These are phyloP conservation scores for Istiophorus platypterus DNA, from an alignment of 2,113 vertebrate genomes.

Conservation along the genomic window DNA sequence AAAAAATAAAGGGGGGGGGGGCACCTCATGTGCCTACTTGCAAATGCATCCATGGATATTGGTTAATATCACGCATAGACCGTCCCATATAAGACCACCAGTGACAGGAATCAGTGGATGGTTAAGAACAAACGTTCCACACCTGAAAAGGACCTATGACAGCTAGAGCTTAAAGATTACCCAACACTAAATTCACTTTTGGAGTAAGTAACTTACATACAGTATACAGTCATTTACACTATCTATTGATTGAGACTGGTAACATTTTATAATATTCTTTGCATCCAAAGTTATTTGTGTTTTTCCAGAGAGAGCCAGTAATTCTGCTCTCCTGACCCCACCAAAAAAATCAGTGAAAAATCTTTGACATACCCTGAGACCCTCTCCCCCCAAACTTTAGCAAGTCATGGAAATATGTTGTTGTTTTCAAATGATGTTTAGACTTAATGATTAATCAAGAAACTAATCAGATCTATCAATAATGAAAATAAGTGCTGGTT, in stretches of 20 bases:
- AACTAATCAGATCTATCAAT: not conserved
- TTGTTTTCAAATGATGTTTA: not conserved
- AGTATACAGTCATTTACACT: not conserved
- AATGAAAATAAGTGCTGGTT: not conserved
- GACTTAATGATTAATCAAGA: not conserved
- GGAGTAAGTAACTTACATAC: not conserved
- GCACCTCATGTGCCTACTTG: not conserved
- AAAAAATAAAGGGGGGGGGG: constrained; percentile 18
- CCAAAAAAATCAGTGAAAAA: not conserved
- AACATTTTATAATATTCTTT: not conserved
- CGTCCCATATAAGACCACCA: not conserved
- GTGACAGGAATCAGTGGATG: not conserved
- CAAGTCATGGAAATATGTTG: not conserved
- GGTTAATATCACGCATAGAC: too few species aligned
- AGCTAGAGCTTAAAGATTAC: not conserved
- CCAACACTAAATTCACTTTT: not conserved
- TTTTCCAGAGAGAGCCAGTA: not conserved
- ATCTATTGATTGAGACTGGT: not conserved
- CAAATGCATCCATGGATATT: constrained; percentile 7
- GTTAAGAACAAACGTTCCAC: not conserved
- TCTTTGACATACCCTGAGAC: not conserved
- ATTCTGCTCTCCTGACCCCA: not conserved
- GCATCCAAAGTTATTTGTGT: too few species aligned
- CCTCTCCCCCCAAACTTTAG: too few species aligned
- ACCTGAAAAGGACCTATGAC: not conserved